Evolutionary conservation across 2,113 vertebrate species (phyloP).

Genomic region (Chiloscyllium plagiosum): DNA sequence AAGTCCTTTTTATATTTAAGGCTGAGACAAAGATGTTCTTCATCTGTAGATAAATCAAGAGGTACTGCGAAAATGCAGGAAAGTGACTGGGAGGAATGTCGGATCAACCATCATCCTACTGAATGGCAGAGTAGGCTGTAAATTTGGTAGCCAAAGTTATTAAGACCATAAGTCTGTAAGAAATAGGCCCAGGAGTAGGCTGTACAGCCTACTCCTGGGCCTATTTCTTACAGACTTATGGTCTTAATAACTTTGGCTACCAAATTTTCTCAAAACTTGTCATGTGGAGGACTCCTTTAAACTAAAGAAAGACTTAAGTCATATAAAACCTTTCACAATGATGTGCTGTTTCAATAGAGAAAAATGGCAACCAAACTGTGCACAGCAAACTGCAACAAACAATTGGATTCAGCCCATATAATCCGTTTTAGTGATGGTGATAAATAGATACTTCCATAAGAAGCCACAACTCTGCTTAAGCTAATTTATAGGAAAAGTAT

Average conservation of each 20-base stretch:
- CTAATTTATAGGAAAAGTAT: neutral
- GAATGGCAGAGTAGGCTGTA: too few relatives aligned
- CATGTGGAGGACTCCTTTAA: neutral
- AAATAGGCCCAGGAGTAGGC: too few relatives aligned
- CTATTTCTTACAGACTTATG: too few relatives aligned
- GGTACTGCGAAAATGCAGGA: too few relatives aligned
- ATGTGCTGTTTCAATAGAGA: neutral
- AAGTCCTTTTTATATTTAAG: too few relatives aligned
- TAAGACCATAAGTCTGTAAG: too few relatives aligned
- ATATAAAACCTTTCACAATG: neutral
- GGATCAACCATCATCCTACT: too few relatives aligned
- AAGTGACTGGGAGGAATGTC: too few relatives aligned
- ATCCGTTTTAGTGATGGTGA: neutral
- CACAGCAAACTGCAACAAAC: neutral
- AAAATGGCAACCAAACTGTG: neutral
- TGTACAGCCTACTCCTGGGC: too few relatives aligned
- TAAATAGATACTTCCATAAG: neutral
- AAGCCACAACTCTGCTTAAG: neutral
- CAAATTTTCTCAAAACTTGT: neutral
- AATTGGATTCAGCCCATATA: neutral
- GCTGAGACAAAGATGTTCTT: too few relatives aligned
- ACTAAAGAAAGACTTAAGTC: neutral
- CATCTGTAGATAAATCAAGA: too few relatives aligned
- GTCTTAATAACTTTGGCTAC: neutral
- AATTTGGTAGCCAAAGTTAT: neutral